Base-by-base conservation (phyloP, 1,140 invertebrate genomes). In the Psix sp. region DNA sequence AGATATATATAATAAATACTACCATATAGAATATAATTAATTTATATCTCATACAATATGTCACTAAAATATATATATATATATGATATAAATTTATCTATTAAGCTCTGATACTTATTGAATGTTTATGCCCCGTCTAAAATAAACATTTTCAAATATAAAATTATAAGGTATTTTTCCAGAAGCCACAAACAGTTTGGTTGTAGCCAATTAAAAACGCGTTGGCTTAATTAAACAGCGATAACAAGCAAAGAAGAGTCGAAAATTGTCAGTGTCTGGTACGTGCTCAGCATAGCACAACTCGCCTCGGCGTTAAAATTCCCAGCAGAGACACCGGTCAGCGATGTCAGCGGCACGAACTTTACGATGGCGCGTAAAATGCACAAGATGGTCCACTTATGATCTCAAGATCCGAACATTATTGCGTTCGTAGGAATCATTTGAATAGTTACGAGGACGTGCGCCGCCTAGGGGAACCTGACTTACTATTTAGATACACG, bases 211-310 rank as follows among this genome's bases (percentile, higher is more conserved):
- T 49, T 40, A 62, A 62, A 62, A 40, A 9, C 13, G n/a, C 35
- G 42, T 42, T 49, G 16, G 26, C 42, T 49, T 42, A 51, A 63
- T 52, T 48, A 40, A 54, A 40, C 38, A 13, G 29, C 65, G 45
- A 48, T 74, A 65, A 77, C 71, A 74, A 73, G 36, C 31, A 10
- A 66, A 13, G 67, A 73, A 74, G 65, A 70, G 68, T 36, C 17
- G 20, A 33, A 62, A 67, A 38, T 42, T 48, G 51, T 45, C 46
- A 35, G 70, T 45, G 54, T 51, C 38, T 26, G 46, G 21, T 60
- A 80, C 77, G 76, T 79, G 78, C 59, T 48, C 42, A 31, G 79
- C 48, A 78, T 81, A 43, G 51, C 74, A 63, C 73, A 76, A 66
- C 67, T n/a, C 9, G 7, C 2, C 7, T 16, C 18, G 51, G 62